A percentile compares a stretch with the other conserved stretches of the same genome.
These are phyloP conservation scores for Prunella himalayana DNA, from an alignment of 2,113 vertebrate genomes.

Conservation along the genomic window DNA sequence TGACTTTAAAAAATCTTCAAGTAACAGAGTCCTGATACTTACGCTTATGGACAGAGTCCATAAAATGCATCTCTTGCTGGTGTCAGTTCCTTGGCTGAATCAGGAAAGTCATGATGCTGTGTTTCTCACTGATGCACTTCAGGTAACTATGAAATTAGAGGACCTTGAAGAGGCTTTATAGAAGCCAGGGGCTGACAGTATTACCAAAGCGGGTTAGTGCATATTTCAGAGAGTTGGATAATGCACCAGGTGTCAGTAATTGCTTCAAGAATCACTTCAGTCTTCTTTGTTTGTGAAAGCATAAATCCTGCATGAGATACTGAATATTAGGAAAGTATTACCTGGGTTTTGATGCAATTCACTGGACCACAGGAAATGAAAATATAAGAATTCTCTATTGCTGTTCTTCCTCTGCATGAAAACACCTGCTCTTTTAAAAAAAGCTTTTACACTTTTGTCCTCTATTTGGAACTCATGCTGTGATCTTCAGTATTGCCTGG, in stretches of 20 bases:
- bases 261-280: background rate
- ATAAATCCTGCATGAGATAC: background rate
- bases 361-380: background rate
- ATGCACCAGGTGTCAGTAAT: background rate
- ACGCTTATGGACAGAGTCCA: background rate
- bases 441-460: background rate
- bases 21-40: background rate
- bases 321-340: background rate
- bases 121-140: background rate
- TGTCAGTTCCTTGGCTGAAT: background rate
- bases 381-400: background rate
- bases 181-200: background rate
- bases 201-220: background rate
- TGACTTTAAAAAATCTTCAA: background rate
- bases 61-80: background rate
- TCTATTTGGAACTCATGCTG: background rate
- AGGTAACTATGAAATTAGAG: background rate
- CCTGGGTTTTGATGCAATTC: background rate
- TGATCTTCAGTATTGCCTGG: background rate
- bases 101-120: background rate
- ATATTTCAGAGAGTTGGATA: background rate
- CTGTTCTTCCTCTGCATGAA: background rate
- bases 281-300: background rate
- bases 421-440: background rate
- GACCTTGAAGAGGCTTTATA: background rate